Percentiles rank a stretch among this genome's conserved stretches.
Conservation (phyloP, 2,113 vertebrate genomes). For the Rhynchopsitta pachyrhyncha region DNA sequence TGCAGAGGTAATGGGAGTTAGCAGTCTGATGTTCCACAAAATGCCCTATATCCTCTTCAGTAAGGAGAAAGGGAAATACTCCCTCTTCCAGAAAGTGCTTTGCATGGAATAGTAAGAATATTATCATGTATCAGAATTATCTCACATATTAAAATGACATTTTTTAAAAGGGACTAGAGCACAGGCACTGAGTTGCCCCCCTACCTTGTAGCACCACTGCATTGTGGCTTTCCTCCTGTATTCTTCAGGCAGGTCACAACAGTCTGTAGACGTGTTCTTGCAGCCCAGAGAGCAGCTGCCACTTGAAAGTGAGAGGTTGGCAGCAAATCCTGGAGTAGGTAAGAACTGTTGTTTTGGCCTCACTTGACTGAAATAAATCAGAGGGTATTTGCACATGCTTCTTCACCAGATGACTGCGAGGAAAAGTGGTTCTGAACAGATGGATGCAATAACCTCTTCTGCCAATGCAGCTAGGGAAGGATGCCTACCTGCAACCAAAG, state of each 20-base stretch:
- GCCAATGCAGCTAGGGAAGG: not conserved
- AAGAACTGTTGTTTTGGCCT: not conserved
- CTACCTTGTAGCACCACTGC: not conserved
- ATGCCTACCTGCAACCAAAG: not conserved
- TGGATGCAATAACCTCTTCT: slow-evolving; percentile 48
- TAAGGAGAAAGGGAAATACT: not conserved
- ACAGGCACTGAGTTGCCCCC: not conserved
- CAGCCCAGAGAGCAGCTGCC: not conserved
- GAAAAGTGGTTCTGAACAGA: not conserved
- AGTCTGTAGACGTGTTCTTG: not conserved
- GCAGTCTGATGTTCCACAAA: not conserved
- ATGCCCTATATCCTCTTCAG: not conserved
- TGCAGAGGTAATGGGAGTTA: not conserved
- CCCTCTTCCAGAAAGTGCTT: not conserved
- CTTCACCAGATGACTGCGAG: not conserved
- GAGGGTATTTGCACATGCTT: not conserved
- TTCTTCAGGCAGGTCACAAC: not conserved
- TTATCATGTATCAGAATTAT: not conserved
- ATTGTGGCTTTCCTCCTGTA: not conserved
- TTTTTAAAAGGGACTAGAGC: not conserved
- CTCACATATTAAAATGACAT: accelerated
- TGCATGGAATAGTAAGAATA: not conserved
- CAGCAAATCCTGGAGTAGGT: not conserved
- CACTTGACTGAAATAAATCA: slow-evolving; percentile 24
- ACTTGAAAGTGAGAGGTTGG: not conserved